Conservation (phyloP, 2,888 invertebrate genomes). For the Tetragonula carbonaria region DNA sequence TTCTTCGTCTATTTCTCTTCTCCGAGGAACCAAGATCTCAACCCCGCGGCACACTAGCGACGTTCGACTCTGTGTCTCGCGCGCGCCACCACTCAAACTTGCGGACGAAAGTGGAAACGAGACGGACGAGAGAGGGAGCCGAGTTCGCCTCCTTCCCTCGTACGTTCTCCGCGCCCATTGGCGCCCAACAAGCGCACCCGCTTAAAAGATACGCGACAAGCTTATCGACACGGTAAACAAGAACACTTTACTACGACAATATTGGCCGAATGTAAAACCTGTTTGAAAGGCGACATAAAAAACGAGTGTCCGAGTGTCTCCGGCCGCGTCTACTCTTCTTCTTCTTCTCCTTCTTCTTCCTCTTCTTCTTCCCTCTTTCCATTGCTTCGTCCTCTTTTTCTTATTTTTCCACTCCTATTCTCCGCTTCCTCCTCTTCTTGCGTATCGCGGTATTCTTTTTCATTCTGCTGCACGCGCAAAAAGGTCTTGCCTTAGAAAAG, state of each 20-base stretch:
- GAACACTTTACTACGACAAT: slow-evolving; percentile 70
- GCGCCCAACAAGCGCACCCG: slow-evolving; percentile 75
- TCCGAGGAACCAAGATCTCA: not conserved
- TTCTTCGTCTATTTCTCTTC: not conserved
- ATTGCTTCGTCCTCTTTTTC: not conserved
- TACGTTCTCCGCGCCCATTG: slow-evolving; percentile 67
- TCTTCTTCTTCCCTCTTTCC: not conserved
- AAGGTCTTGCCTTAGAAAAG: slow-evolving; percentile 62
- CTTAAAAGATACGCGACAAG: slow-evolving; percentile 70
- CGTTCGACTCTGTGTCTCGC: slow-evolving; percentile 27
- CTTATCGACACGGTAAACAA: slow-evolving; percentile 72
- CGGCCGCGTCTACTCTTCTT: slow-evolving; percentile 38
- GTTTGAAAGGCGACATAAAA: slow-evolving; percentile 65
- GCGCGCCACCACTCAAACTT: not conserved
- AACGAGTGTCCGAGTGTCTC: slow-evolving; percentile 55
- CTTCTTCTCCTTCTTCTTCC: not conserved
- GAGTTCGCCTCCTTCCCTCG: slow-evolving; percentile 2
- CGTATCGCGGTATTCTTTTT: not conserved
- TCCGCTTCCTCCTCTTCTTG: not conserved
- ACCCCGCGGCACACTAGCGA: slow-evolving; percentile 46
- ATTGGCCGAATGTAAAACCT: slow-evolving; percentile 74
- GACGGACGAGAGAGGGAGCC: not conserved
- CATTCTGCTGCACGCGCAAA: slow-evolving; percentile 35
- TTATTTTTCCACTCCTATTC: not conserved
- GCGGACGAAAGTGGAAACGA: not conserved